Conservation (phyloP, 2,113 vertebrate genomes). For the Nycticorax nycticorax region DNA sequence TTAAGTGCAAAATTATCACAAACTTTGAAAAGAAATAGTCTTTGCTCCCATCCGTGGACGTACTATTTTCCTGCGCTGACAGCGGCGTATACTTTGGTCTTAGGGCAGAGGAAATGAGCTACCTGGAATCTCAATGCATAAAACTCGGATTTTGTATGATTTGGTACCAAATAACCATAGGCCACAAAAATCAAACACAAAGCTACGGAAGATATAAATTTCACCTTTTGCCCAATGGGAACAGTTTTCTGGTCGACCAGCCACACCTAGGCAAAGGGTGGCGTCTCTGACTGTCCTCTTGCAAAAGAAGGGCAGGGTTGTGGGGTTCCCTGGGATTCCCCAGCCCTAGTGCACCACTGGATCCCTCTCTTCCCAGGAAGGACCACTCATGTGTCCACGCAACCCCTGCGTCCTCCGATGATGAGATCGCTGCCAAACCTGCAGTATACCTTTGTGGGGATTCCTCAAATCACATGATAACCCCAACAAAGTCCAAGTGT, state of each 20-base stretch:
- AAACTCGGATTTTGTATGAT: background rate
- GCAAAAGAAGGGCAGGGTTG: background rate
- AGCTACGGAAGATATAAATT: background rate
- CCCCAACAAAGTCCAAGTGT: background rate
- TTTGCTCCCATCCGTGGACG: background rate
- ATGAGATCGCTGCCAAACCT: background rate
- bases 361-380: background rate
- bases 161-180: background rate
- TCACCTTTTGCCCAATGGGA: background rate
- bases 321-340: background rate
- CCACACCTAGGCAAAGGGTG: background rate
- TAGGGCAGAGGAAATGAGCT: background rate
- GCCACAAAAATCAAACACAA: background rate
- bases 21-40: background rate
- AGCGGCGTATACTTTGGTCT: background rate
- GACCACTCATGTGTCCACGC: accelerated
- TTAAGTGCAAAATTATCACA: conserved; percentile 23
- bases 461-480: background rate
- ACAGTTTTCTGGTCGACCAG: accelerated
- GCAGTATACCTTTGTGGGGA: background rate
- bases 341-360: background rate
- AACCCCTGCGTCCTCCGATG: background rate
- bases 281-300: background rate
- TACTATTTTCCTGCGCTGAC: background rate
- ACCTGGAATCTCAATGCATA: background rate